A percentile compares a stretch with the other conserved stretches of the same genome.
These are phyloP conservation scores for Petaurus breviceps DNA, from an alignment of 2,113 vertebrate genomes.

Conservation along the genomic window DNA sequence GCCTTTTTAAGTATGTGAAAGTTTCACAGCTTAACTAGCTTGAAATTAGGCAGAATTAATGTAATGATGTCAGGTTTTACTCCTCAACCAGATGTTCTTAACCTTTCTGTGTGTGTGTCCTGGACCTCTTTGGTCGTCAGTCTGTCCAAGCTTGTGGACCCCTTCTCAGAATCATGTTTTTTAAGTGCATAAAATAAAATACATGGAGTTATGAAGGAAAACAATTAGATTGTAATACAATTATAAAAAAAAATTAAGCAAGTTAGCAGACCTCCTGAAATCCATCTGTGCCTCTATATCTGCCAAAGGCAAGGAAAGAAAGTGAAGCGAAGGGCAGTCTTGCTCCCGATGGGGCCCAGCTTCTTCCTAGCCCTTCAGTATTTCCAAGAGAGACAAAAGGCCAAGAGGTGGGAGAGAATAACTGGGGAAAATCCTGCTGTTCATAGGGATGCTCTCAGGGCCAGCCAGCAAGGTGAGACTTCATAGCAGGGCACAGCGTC, in stretches of 20 bases:
- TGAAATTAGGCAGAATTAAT: slow-evolving; percentile 29
- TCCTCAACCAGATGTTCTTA: neutral
- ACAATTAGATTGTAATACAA: neutral
- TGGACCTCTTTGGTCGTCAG: too few species aligned
- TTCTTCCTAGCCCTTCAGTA: neutral
- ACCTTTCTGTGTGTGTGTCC: neutral
- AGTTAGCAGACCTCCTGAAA: neutral
- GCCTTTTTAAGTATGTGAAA: slow-evolving; percentile 25
- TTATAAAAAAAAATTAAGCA: neutral
- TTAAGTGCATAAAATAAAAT: neutral
- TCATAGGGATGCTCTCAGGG: neutral
- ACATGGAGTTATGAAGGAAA: neutral
- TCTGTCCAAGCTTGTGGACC: too few species aligned
- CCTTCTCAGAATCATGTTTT: neutral
- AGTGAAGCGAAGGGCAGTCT: neutral
- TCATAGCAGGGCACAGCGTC: too few species aligned
- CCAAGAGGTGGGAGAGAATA: neutral
- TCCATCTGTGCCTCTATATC: neutral
- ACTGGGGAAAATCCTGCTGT: neutral
- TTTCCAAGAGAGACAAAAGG: neutral
- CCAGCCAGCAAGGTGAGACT: neutral
- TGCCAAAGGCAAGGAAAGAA: neutral
- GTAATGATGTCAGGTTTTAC: neutral
- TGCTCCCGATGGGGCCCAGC: too few species aligned
- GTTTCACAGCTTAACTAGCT: slow-evolving; percentile 49